Conservation (phyloP, 2,113 vertebrate genomes). For the Haemorhous mexicanus region DNA sequence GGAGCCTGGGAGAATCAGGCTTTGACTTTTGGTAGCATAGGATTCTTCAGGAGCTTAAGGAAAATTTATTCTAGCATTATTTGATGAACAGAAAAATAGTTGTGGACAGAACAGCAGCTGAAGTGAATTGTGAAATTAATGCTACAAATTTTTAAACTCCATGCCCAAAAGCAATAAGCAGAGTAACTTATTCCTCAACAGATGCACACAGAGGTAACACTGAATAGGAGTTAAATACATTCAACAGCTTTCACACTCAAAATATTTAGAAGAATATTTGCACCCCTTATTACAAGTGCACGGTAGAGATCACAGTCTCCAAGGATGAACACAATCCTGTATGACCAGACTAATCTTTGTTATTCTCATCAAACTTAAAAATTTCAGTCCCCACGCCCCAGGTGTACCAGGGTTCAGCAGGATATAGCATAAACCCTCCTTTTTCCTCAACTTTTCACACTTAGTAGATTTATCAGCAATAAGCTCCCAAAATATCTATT, state of each 20-base stretch:
- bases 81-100: neutral
- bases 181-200: neutral
- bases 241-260: neutral
- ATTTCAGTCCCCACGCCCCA: neutral
- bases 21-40: neutral
- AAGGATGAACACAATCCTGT: neutral
- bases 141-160: neutral
- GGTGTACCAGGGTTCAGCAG: neutral
- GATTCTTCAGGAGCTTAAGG: neutral
- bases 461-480: neutral
- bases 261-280: neutral
- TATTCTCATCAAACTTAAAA: neutral
- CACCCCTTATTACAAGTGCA: neutral
- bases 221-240: neutral
- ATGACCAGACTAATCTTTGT: fast-evolving
- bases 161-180: neutral
- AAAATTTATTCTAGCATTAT: neutral
- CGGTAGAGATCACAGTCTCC: neutral
- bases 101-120: neutral
- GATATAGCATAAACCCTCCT: neutral
- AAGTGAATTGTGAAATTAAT: neutral
- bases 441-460: neutral
- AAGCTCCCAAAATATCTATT: neutral
- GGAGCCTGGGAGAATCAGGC: neutral
- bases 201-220: neutral